Base-by-base conservation (phyloP, 2,888 invertebrate species). In the Trissonchulus latispiculum region DNA sequence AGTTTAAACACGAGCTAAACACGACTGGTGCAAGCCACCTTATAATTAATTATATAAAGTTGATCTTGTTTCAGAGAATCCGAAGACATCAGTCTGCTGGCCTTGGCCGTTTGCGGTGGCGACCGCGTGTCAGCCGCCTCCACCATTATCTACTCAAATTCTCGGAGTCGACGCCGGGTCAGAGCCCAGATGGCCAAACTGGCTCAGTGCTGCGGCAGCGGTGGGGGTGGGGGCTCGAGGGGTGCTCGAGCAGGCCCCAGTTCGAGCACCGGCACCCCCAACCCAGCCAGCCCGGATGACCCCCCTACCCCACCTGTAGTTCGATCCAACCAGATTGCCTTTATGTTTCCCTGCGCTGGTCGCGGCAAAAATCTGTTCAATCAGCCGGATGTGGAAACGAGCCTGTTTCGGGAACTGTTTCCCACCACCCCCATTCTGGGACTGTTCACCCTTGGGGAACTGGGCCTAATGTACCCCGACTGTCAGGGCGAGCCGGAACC, bases 401-500 rank as follows among this genome's bases (percentile, higher is more conserved):
- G 1, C 3, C 33, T 73, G 18, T 37, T 73, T n/a, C 29, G 48
- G 29, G 70, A 70, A 31, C 3, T 66, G 3, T 73, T 73, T 71
- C 70, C 70, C 1, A n/a, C 2, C 2, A 37, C 70, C n/a, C 73
- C 73, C 15, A 18, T 73, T 8, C 2, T 71, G 2, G 73, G 73
- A 23, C 35, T 48, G 31, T 73, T 73, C 61, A 70, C 70, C 23
- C 28, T 71, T 15, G 73, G 73, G 23, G 73, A 73, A 59, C 71
- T 23, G 33, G 73, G 73, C 3, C 28, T 68, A 8, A 68, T 15
- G 15, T 68, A 68, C n/a, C 31, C 28, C 32, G 32, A 15, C 31
- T 3, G 31, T 3, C 29, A 31, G 8, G 64, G 64, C 3, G 29
- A 62, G 64, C 64, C 15, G 64, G 64, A 62, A 62, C 15, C 59